Evolutionary conservation across 2,797 vertebrate genomes (phyloP).

Genomic region (Malurus leucopterus): DNA sequence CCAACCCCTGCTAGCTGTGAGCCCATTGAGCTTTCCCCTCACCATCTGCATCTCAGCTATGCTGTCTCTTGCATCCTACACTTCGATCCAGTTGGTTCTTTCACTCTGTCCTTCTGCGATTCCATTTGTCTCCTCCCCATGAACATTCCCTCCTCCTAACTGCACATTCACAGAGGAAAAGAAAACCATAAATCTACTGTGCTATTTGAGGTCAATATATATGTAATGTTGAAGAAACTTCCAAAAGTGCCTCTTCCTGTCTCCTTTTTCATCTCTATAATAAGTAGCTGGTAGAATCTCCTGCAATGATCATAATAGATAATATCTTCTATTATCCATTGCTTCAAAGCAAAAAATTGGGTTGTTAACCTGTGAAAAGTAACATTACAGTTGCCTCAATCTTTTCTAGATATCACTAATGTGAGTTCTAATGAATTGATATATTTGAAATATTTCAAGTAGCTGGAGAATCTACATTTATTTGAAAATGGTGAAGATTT

Average conservation of each 20-base stretch:
- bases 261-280: neutral
- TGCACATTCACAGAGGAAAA: neutral
- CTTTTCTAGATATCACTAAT: neutral
- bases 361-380: neutral
- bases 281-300: neutral
- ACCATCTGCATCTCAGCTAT: neutral
- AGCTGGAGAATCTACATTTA: neutral
- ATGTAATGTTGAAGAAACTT: neutral
- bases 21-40: neutral
- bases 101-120: neutral
- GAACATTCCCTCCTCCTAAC: neutral
- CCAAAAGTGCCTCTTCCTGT: neutral
- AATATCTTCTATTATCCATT: neutral
- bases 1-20: neutral
- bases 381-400: neutral
- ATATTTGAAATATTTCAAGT: neutral
- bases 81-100: neutral
- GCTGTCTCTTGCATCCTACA: neutral
- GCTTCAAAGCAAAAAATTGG: neutral
- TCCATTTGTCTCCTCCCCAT: neutral
- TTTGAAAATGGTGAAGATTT: neutral
- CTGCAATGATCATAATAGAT: neutral
- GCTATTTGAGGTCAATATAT: neutral
- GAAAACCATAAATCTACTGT: neutral
- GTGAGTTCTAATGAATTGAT: neutral